These are phyloP conservation scores for Myotis vivesi DNA, from an alignment of 2,797 vertebrate genomes.

Conservation along the genomic window DNA sequence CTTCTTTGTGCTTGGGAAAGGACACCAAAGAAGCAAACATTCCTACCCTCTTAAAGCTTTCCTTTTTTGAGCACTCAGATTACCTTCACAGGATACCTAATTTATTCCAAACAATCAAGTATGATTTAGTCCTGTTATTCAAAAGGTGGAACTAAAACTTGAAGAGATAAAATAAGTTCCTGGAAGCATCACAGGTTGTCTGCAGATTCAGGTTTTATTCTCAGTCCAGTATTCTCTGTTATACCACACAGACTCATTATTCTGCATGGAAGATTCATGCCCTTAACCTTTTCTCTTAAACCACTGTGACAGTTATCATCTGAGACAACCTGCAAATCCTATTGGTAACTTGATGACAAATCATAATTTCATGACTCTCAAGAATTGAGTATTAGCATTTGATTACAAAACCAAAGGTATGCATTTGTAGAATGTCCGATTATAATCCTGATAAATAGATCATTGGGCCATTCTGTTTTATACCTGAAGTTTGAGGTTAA, in stretches of 20 bases:
- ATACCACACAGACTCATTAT: neutral
- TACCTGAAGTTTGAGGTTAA: neutral
- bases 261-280: neutral
- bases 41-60: neutral
- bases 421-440: neutral
- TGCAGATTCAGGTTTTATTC: neutral
- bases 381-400: neutral
- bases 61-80: neutral
- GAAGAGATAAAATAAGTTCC: neutral
- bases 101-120: neutral
- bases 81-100: neutral
- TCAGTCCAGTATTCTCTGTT: neutral
- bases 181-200: neutral
- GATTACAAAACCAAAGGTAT: neutral
- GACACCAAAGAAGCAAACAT: neutral
- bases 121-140: neutral
- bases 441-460: neutral
- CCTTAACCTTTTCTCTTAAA: constrained; percentile 21
- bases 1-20: neutral
- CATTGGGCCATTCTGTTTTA: neutral
- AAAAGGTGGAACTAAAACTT: neutral
- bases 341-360: neutral
- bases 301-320: neutral
- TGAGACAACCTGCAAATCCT: neutral
- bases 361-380: neutral